Evolutionary conservation across 2,888 invertebrate species (phyloP), one percentile per base, ranked within the genome.

Genomic region (Terebella lapidaria): DNA sequence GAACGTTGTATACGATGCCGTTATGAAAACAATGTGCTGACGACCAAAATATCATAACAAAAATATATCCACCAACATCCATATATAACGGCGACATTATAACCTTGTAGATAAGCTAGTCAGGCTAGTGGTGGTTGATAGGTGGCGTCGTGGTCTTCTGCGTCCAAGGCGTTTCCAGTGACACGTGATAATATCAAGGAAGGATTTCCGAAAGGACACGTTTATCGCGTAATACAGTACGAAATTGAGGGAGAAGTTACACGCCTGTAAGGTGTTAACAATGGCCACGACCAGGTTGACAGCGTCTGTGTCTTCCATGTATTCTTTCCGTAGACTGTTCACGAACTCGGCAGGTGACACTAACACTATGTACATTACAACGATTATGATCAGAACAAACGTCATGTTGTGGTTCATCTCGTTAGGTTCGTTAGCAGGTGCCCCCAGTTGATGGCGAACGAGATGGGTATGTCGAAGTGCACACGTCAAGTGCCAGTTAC

Each of bases 341-440:
- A 56, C 42, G 26, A 63, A 20, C 64, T 77, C 76, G 30, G 73
- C 71, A 2, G 77, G 77, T 0, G 74, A 75, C 24, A 76, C 75
- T n/a, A 77, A 66, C 42, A 75, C 68, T 0, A 76, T 70, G 60
- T 75, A 76, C 25, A 75, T 63, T 5, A 76, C 68, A 18, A 76
- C 72, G 18, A 76, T 72, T 1, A 73, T 72, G n/a, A 76, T 72
- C 10, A 76, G 66, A 0, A 75, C 74, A 27, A 75, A 72, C 2
- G 77, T 76, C 25, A 77, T 59, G 1, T 72, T 69, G 18, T 10
- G 10, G 57, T 74, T 70, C 20, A 57, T 64, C 2, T 57, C 60
- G 35, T 60, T 52, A 58, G 70, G 70, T 5, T 47, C 52, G 0
- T 67, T 59, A 54, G 70, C 71, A 2, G 56, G 47, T 0, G 68